Conservation (phyloP, 2,113 vertebrate species). For the Chlorodrepanis virens region DNA sequence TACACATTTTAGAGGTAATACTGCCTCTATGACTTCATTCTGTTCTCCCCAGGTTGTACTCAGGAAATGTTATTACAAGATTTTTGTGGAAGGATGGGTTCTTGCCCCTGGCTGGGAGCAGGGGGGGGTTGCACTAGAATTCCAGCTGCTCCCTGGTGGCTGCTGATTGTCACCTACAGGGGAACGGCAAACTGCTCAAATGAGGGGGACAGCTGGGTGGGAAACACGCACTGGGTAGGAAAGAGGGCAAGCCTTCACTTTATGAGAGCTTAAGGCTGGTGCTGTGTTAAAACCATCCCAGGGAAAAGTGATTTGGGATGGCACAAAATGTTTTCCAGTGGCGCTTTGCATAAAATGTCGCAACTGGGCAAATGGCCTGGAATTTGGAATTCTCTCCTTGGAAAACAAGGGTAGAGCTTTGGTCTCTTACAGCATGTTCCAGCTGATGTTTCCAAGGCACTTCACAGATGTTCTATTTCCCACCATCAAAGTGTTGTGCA, state of each 20-base stretch:
- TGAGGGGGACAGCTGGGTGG: background rate
- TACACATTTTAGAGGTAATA: slow-evolving; percentile 18
- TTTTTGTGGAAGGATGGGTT: slow-evolving; percentile 70
- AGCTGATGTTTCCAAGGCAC: background rate
- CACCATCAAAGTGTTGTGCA: background rate
- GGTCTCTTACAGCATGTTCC: background rate
- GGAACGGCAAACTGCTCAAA: background rate
- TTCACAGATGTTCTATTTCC: background rate
- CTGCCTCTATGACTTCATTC: slow-evolving; percentile 57
- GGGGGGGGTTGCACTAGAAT: slow-evolving; percentile 37
- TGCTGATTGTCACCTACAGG: background rate
- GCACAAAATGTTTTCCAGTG: background rate
- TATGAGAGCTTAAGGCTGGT: rapidly evolving
- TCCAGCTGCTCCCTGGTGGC: slow-evolving; percentile 25
- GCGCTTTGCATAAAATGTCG: background rate
- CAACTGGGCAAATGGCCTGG: background rate
- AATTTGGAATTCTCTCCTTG: background rate
- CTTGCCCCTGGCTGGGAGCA: slow-evolving; percentile 22
- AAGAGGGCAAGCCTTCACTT: background rate
- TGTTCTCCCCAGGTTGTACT: slow-evolving; percentile 58
- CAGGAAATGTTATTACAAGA: slow-evolving; percentile 74
- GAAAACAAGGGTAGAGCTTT: background rate
- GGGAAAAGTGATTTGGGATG: background rate
- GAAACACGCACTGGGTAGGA: background rate
- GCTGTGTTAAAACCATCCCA: background rate